Evolutionary conservation across 2,113 vertebrate species (phyloP).

Genomic region (Hymenochirus boettgeri): DNA sequence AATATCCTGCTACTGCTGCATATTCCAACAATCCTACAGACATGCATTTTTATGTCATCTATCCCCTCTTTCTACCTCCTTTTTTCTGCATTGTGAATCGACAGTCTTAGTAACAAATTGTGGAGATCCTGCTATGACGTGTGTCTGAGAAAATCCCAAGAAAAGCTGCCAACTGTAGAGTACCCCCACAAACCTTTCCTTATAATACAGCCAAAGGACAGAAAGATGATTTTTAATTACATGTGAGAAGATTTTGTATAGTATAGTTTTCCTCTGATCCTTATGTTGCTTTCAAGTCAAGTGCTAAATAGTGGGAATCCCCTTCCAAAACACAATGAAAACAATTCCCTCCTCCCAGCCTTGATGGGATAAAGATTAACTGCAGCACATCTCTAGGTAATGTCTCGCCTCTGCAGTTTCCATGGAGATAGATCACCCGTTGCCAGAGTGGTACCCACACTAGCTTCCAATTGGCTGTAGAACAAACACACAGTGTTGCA

Average conservation of each 20-base stretch:
- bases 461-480: constrained; percentile 30
- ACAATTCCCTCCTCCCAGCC: constrained; percentile 27
- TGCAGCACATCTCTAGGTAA: constrained; percentile 42
- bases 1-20: too few species aligned
- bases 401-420: constrained; percentile 40
- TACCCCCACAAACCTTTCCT: constrained; percentile 13
- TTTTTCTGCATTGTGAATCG: neutral
- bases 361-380: constrained; percentile 41
- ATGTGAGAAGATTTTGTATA: constrained; percentile 3
- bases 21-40: too few species aligned
- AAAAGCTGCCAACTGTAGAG: constrained; percentile 9
- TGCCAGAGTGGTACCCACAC: constrained; percentile 40
- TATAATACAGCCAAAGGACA: constrained; percentile 12
- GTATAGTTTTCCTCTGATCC: constrained; percentile 1
- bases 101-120: neutral
- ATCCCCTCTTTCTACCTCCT: constrained; percentile 12
- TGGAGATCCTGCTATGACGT: constrained; percentile 13
- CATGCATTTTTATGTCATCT: constrained; percentile 19
- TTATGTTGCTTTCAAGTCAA: constrained; percentile 1
- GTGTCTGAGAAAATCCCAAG: constrained; percentile 18
- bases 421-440: constrained; percentile 41
- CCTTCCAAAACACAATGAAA: constrained; percentile 28
- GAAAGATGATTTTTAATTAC: constrained; percentile 23
- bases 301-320: neutral
- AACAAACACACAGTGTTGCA: constrained; percentile 35